Evolutionary conservation across 2,797 vertebrate genomes (phyloP).

Genomic region (Cephalopachus bancanus): DNA sequence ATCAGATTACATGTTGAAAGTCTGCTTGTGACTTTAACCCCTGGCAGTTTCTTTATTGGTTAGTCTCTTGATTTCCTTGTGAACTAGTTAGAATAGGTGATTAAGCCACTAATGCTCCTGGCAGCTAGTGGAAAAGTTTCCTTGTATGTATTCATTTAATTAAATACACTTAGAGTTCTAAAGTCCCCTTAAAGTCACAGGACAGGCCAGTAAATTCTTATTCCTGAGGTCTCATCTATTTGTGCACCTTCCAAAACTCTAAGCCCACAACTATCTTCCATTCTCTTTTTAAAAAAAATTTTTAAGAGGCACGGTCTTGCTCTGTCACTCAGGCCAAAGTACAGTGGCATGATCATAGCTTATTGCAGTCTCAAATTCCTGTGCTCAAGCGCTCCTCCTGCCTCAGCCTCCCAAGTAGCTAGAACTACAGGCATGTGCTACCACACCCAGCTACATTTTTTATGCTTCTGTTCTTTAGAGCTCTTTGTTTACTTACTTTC

Average conservation of each 20-base stretch:
- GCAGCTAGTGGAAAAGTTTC: background rate
- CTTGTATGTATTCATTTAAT: background rate
- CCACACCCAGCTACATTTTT: no score
- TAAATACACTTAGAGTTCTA: background rate
- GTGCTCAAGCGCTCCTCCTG: no score
- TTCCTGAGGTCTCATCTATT: background rate
- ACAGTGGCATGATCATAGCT: no score
- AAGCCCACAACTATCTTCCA: background rate
- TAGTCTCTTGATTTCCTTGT: background rate
- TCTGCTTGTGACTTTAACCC: background rate
- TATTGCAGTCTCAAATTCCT: no score
- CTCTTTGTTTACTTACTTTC: constrained; percentile 9
- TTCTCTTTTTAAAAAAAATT: no score
- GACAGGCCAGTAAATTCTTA: background rate
- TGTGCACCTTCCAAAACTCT: background rate
- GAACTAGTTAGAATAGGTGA: background rate
- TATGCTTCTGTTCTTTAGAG: background rate
- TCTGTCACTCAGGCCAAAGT: no score
- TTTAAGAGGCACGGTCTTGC: no score
- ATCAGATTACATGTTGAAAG: background rate
- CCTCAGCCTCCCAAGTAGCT: no score
- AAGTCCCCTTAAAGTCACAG: background rate
- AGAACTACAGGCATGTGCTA: no score
- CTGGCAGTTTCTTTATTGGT: background rate
- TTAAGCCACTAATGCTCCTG: background rate